Conservation (phyloP, 2,113 vertebrate genomes). For the Podiceps cristatus region DNA sequence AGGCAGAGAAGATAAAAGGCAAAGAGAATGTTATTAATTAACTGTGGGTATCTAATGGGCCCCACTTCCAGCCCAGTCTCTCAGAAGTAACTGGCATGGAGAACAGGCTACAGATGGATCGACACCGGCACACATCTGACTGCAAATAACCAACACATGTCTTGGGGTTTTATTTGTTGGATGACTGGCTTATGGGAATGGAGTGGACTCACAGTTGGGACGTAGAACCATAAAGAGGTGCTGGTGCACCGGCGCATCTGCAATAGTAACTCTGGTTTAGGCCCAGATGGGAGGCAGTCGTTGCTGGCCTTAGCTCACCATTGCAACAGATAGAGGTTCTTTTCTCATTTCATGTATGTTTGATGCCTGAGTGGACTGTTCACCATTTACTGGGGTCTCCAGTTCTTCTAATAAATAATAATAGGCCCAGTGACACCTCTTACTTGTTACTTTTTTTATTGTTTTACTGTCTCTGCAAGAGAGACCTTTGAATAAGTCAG, state of each 20-base stretch:
- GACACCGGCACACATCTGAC: not conserved
- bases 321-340: not conserved
- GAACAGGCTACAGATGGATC: not conserved
- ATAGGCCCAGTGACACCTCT: not conserved
- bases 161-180: not conserved
- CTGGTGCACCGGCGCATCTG: not conserved
- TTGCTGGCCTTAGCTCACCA: not conserved
- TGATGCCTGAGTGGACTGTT: not conserved
- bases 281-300: not conserved
- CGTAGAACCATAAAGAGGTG: not conserved
- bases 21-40: slow-evolving; percentile 47
- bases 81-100: not conserved
- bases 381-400: not conserved
- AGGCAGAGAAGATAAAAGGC: slow-evolving; percentile 57
- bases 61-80: not conserved
- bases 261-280: not conserved
- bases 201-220: not conserved
- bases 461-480: not conserved
- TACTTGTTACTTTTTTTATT: not conserved
- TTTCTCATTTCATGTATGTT: not conserved
- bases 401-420: not conserved
- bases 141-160: not conserved
- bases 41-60: not conserved
- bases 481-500: not conserved
- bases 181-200: not conserved